Base-by-base conservation (phyloP, 1,140 invertebrate species). In the Melitaea cinxia region DNA sequence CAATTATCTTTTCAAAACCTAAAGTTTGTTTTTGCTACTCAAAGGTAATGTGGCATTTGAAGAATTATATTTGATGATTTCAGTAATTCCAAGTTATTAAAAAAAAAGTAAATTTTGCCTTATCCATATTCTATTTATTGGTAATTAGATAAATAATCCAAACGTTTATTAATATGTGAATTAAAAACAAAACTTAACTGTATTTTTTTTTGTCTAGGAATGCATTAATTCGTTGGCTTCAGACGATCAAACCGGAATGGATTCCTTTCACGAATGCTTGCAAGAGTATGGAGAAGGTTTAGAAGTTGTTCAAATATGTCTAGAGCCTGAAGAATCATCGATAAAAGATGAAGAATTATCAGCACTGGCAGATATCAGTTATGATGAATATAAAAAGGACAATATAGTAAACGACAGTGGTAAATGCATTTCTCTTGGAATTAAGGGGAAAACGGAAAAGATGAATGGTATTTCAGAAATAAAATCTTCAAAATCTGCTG, bases 251-350 rank as follows among this genome's bases (percentile, higher is more conserved):
- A 93, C 92, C 1, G 93, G 92, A 24, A 89, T 93, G 75, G 93
- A 93, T 61, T 93, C 93, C 17, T 93, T 93, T 61, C 93, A 93
- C 71, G 92, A 93, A 78, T 93, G 93, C 64, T 88, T 93, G 24
- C 92, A 93, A 80, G 93, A 93, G 70, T 93, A 93, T 70, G 92
- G 92, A n/a, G 93, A 93, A 72, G 92, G 92, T 42, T 64, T 93
- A 39, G 91, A 93, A 80, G 92, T 92, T 2, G 92, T 93, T 9
- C 92, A 93, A 73, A 93, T 93, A 70, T 93, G 92, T 66, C 80
- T 93, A 17, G 93, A 93, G 63, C 91, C 91, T 7, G 91, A 92
- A 77, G 91, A 92, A 54, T 57, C 88, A 4, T 91, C 89, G 1
- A 81, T 91, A 4, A 89, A 89, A 72, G 90, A 92, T 50, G 91